Conservation (phyloP, 23 tunicate species). For the Botrylloides violaceus region DNA sequence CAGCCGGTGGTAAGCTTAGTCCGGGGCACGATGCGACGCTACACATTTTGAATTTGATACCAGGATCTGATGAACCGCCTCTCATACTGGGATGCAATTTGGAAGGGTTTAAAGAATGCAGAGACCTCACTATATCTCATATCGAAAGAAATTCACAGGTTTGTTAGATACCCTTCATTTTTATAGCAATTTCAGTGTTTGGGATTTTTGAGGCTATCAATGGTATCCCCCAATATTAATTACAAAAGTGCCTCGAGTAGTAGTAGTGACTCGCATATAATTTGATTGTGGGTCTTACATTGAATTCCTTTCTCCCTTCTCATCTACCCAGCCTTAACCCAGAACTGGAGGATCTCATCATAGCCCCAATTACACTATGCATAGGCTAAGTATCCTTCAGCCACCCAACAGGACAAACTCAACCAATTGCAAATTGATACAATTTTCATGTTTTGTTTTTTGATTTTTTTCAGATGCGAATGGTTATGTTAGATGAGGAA, state of each 20-base stretch:
- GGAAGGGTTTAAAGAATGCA: conserved; percentile 68
- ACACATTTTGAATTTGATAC: conserved; percentile 39
- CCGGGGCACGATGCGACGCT: conserved; percentile 89
- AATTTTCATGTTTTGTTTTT: not conserved
- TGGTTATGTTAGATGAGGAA: conserved; percentile 58
- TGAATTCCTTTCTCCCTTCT: no score
- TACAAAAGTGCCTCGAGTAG: no score
- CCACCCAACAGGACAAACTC: not conserved
- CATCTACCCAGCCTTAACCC: no score
- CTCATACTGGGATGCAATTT: conserved; percentile 57
- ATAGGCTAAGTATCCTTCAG: no score
- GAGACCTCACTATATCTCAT: conserved; percentile 62
- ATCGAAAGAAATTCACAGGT: conserved; percentile 62
- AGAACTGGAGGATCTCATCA: no score
- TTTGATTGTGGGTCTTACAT: no score
- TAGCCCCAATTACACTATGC: no score
- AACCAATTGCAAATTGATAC: not conserved
- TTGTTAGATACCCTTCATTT: not conserved
- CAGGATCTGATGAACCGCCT: conserved; percentile 17
- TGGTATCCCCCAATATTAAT: no score
- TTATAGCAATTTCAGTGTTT: not conserved
- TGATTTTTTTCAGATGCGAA: conserved; percentile 52
- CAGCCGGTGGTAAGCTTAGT: conserved; percentile 62
- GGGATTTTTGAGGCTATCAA: no score
- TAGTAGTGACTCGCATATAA: no score